Conservation (phyloP, 2,888 invertebrate genomes). For the Rotaria socialis region DNA sequence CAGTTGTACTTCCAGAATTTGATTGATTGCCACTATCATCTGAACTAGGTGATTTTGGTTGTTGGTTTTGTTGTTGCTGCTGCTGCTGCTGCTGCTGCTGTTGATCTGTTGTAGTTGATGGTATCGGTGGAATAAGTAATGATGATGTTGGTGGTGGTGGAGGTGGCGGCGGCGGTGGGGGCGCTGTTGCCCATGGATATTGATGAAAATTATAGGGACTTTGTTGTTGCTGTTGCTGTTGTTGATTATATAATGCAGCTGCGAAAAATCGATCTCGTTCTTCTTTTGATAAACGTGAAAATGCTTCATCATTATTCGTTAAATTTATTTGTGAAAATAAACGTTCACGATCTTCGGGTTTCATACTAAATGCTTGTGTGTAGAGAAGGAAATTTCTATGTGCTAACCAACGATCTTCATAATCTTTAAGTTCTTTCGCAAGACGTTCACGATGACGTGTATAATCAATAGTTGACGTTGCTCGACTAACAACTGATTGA, state of each 20-base stretch:
- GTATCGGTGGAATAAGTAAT: neutral
- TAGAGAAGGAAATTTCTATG: constrained; percentile 33
- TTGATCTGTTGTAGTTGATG: neutral
- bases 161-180: neutral
- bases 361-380: constrained; percentile 19
- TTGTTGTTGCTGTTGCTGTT: neutral
- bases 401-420: constrained; percentile 37
- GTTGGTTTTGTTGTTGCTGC: neutral
- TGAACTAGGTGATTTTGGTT: constrained; percentile 24
- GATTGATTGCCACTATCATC: constrained; percentile 8
- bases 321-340: constrained; percentile 13
- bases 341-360: constrained; percentile 34
- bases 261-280: constrained; percentile 36
- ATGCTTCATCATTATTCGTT: neutral
- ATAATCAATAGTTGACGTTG: constrained; percentile 29
- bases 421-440: constrained; percentile 18
- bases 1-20: constrained; percentile 29
- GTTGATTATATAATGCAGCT: constrained; percentile 16
- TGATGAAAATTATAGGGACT: constrained; percentile 24
- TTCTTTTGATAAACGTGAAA: constrained; percentile 5
- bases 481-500: neutral
- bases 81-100: neutral
- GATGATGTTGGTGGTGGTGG: neutral
- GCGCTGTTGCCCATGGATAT: neutral
- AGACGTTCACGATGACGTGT: constrained; percentile 30